Conservation (phyloP, 1,140 invertebrate species). For the Meteorus sp. region DNA sequence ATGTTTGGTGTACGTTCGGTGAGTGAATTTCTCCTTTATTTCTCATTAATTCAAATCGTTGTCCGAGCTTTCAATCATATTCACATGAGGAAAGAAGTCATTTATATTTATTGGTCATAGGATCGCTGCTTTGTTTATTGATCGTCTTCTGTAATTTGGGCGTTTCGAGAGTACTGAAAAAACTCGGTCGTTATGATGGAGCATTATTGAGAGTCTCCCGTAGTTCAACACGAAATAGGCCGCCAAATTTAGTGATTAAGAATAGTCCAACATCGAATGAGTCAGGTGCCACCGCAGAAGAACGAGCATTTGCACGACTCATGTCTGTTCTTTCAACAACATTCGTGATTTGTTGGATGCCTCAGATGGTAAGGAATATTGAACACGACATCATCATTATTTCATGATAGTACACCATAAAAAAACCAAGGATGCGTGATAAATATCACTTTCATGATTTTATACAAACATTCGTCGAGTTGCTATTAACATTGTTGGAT, state of each 20-base stretch:
- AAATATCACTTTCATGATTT: too few relatives aligned
- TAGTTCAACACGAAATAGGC: constrained; percentile 48
- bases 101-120: constrained; percentile 54
- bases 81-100: neutral
- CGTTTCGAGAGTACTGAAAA: constrained; percentile 76
- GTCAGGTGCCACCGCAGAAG: constrained; percentile 70
- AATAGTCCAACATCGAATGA: constrained; percentile 36
- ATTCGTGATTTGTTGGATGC: constrained; percentile 84
- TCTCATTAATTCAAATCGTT: neutral
- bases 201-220: constrained; percentile 51
- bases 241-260: constrained; percentile 43
- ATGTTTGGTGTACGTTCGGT: constrained; percentile 79
- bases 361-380: constrained; percentile 72
- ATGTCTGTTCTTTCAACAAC: constrained; percentile 82
- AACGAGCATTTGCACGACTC: constrained; percentile 79
- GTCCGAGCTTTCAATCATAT: neutral
- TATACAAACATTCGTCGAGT: too few relatives aligned
- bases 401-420: too few relatives aligned
- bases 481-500: neutral
- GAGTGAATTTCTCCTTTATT: constrained; percentile 37
- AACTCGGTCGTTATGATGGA: constrained; percentile 59
- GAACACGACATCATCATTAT: constrained; percentile 13
- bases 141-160: constrained; percentile 81
- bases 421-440: too few relatives aligned
- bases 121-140: constrained; percentile 70